Conservation (phyloP, 2,113 vertebrate species). For the Malurus melanocephalus region DNA sequence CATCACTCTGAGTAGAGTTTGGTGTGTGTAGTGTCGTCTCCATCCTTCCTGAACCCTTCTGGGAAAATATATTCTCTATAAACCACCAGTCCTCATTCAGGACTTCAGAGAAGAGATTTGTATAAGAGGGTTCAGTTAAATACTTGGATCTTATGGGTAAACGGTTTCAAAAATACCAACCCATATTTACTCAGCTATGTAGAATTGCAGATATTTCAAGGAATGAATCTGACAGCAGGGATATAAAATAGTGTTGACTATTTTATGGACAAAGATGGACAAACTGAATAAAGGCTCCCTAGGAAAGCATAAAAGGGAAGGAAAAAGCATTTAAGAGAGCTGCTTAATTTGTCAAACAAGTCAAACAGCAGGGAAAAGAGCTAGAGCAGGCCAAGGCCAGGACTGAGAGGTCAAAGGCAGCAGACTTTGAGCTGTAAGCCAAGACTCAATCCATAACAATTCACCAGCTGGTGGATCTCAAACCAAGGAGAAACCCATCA, state of each 20-base stretch:
- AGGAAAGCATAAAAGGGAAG: not conserved
- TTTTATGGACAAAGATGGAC: not conserved
- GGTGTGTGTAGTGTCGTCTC: not conserved
- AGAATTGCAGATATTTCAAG: not conserved
- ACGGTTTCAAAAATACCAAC: not conserved
- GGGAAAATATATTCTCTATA: not conserved
- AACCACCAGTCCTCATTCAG: not conserved
- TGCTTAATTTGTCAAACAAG: not conserved
- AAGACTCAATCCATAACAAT: not conserved
- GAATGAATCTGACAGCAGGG: not conserved
- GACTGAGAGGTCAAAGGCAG: not conserved
- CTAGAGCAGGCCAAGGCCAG: not conserved
- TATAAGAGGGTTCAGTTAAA: not conserved
- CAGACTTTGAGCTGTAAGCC: not conserved
- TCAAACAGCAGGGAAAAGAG: not conserved
- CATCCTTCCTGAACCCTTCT: not conserved
- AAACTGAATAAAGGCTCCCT: not conserved
- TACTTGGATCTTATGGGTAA: not conserved
- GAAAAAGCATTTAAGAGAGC: not conserved
- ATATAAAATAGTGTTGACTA: not conserved
- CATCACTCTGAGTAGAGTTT: not conserved
- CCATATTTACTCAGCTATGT: accelerated
- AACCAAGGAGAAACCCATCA: not conserved
- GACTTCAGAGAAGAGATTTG: not conserved
- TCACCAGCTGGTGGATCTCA: not conserved